phyloP scores from a whole-genome alignment of 37 sponge, comb jelly and placozoan genomes.

The Aplysina aerophoba region DNA sequence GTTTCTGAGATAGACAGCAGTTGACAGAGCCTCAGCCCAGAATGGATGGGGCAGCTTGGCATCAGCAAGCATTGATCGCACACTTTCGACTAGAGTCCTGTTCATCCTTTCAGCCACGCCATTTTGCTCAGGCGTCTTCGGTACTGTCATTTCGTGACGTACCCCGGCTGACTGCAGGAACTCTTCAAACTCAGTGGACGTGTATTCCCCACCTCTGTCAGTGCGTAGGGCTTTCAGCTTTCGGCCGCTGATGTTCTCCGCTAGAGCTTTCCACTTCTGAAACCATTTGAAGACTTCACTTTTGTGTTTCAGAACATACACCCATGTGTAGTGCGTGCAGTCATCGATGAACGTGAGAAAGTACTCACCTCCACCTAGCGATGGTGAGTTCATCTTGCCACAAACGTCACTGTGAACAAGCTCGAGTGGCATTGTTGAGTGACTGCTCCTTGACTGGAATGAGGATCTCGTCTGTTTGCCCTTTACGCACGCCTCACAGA shows the following conservation, averaged over 20 bases:
- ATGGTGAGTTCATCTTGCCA: conserved; percentile 45
- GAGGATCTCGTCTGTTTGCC: conserved; percentile 57
- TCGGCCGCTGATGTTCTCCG: conserved; percentile 42
- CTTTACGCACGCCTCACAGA: conserved; percentile 53
- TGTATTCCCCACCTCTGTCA: conserved; percentile 68
- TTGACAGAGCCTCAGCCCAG: conserved; percentile 78
- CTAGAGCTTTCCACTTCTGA: conserved; percentile 70
- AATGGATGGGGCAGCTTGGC: conserved; percentile 60
- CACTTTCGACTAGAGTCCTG: conserved; percentile 66
- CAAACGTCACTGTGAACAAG: conserved; percentile 63
- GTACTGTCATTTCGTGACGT: conserved; percentile 59
- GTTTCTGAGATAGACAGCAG: conserved; percentile 64
- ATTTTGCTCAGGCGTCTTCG: conserved; percentile 78
- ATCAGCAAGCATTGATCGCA: conserved; percentile 70
- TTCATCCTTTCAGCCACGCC: conserved; percentile 71
- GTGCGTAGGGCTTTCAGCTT: conserved; percentile 59
- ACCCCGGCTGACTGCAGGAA: conserved; percentile 62
- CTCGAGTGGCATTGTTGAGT: conserved; percentile 36
- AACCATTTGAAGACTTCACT: conserved; percentile 54
- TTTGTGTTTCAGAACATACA: conserved; percentile 61
- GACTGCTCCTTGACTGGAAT: conserved; percentile 33
- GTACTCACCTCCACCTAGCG: conserved; percentile 55
- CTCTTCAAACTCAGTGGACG: conserved; percentile 51
- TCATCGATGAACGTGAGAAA: conserved; percentile 60
- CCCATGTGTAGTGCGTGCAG: conserved; percentile 48